Conservation (phyloP, 2,113 vertebrate genomes). For the Australoheros scitulus region DNA sequence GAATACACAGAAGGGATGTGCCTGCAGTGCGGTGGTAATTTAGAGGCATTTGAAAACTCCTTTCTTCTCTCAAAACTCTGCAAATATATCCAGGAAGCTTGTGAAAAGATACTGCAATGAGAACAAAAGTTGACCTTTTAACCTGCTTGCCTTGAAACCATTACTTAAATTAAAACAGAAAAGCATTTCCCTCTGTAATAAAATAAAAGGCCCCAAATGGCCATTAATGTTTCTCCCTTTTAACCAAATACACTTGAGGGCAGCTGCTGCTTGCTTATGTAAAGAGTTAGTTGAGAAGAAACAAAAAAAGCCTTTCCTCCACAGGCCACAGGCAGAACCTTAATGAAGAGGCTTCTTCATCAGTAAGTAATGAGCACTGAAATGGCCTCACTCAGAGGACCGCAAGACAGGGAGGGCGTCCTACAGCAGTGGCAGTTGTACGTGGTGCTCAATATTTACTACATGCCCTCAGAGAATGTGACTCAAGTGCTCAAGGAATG, state of each 20-base stretch:
- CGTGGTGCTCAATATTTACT: slow-evolving; percentile 66
- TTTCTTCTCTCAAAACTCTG: slow-evolving; percentile 21
- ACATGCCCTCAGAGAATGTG: slow-evolving; percentile 55
- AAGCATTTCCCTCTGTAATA: slow-evolving; percentile 36
- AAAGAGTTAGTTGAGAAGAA: slow-evolving; percentile 53
- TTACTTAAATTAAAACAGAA: slow-evolving; percentile 53
- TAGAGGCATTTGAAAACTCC: slow-evolving; percentile 27
- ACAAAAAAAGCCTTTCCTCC: slow-evolving; percentile 60
- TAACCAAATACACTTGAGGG: slow-evolving; percentile 63
- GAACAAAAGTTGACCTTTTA: slow-evolving; percentile 56
- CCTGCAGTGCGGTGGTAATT: slow-evolving; percentile 21
- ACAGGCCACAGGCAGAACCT: slow-evolving; percentile 67
- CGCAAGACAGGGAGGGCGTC: slow-evolving; percentile 36
- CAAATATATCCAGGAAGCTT: slow-evolving; percentile 20
- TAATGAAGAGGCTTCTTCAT: slow-evolving; percentile 72
- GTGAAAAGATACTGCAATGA: slow-evolving; percentile 37
- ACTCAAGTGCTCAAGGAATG: slow-evolving; percentile 66
- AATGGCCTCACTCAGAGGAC: slow-evolving; percentile 56
- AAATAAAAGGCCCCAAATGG: slow-evolving; percentile 55
- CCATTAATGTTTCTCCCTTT: slow-evolving; percentile 55
- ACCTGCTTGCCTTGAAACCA: slow-evolving; percentile 46
- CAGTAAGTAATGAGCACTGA: slow-evolving; percentile 74
- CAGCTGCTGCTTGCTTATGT: slow-evolving; percentile 64
- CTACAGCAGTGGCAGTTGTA: slow-evolving; percentile 58
- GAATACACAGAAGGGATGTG: slow-evolving; percentile 19